Evolutionary conservation across 2,888 invertebrate species (phyloP).

Genomic region (Ophioninae sp.): DNA sequence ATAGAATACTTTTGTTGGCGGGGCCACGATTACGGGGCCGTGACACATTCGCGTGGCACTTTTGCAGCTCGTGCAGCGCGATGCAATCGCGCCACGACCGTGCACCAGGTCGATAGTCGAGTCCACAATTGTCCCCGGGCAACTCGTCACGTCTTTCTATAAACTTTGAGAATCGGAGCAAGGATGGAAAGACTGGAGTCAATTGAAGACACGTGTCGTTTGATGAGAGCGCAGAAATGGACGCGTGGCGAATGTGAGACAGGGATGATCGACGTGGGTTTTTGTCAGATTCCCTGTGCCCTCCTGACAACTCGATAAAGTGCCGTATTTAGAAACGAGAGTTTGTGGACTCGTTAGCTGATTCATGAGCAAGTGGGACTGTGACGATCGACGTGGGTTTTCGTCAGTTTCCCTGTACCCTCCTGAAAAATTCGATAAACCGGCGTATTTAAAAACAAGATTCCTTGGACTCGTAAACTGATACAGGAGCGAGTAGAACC

Average conservation of each 20-base stretch:
- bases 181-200: background rate
- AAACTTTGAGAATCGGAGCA: conserved; percentile 6
- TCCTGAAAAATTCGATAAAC: background rate
- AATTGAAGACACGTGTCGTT: background rate
- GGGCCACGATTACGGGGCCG: background rate
- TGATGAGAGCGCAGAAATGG: background rate
- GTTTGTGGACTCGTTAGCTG: background rate
- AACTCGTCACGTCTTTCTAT: conserved; percentile 27
- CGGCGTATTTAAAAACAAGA: background rate
- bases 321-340: background rate
- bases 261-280: background rate
- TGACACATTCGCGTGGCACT: conserved; percentile 4
- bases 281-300: background rate
- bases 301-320: background rate
- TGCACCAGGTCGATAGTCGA: conserved; percentile 42
- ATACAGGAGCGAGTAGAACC: too few relatives aligned
- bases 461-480: background rate
- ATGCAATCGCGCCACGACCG: conserved; percentile 29
- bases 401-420: background rate
- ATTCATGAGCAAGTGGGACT: too few relatives aligned
- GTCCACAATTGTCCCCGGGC: conserved; percentile 13
- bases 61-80: conserved; percentile 14
- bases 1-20: conserved; percentile 20
- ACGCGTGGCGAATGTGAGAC: background rate
- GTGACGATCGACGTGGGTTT: too few relatives aligned